Conservation (phyloP, 2,113 vertebrate genomes). For the Mastomys natalensis region DNA sequence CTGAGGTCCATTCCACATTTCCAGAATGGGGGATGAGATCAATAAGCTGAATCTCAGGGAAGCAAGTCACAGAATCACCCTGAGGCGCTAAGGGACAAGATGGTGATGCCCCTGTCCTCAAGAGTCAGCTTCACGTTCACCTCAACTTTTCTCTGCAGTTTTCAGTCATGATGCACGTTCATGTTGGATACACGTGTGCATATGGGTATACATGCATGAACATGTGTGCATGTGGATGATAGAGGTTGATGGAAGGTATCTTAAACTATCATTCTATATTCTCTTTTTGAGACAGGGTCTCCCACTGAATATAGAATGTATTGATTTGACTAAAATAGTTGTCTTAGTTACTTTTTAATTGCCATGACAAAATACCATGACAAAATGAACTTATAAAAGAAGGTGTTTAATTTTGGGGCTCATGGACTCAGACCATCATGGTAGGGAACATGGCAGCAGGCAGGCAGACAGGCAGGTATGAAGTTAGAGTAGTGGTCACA, state of each 20-base stretch:
- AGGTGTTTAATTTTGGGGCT: background rate
- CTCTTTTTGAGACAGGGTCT: background rate
- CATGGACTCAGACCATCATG: background rate
- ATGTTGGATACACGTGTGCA: background rate
- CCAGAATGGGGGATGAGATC: background rate
- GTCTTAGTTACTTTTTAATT: background rate
- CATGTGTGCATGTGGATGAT: background rate
- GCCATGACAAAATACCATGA: background rate
- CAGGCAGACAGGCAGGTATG: background rate
- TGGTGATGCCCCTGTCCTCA: background rate
- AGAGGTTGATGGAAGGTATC: background rate
- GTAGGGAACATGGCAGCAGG: background rate
- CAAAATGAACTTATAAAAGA: background rate
- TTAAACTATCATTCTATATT: background rate
- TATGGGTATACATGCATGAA: background rate
- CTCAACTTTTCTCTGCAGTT: background rate
- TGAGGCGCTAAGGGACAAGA: constrained; percentile 1
- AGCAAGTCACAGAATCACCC: constrained; percentile 8
- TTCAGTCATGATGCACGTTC: background rate
- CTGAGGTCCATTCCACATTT: background rate
- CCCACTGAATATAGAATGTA: background rate
- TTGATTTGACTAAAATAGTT: background rate
- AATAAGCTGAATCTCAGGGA: background rate
- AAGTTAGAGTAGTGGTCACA: background rate
- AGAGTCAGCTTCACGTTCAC: background rate